phyloP scores from a whole-genome alignment of 53 echinoderm and acorn worm species.

The Temnopleurus reevesii region DNA sequence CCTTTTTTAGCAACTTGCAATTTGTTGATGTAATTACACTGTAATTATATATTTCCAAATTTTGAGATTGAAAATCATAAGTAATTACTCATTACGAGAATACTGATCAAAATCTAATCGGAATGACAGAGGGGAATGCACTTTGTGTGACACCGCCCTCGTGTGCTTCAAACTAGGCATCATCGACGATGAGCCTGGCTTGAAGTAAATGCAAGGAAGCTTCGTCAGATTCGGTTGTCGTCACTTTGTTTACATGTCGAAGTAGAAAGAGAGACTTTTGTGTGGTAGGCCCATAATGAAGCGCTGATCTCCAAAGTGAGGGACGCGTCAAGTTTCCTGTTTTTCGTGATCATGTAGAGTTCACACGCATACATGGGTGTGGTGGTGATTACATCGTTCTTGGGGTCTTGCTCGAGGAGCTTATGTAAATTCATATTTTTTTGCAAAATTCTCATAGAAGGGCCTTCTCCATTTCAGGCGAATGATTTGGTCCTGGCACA shows the following conservation, averaged over 20 bases:
- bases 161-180: constrained; percentile 10
- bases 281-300: constrained; percentile 4
- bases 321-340: not conserved
- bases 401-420: not conserved
- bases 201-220: constrained; percentile 52
- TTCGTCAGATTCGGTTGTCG: constrained; percentile 54
- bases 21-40: too few species aligned
- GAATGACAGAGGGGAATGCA: constrained; percentile 59
- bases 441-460: too few species aligned
- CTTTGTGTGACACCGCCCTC: constrained; percentile 38
- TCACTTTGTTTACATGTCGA: constrained; percentile 49
- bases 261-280: not conserved
- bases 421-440: too few species aligned
- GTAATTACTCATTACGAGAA: too few species aligned
- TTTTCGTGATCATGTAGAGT: not conserved
- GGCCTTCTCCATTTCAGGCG: too few species aligned
- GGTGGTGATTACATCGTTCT: not conserved
- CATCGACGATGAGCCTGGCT: constrained; percentile 19
- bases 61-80: too few species aligned
- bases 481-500: too few species aligned
- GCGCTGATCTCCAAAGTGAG: not conserved
- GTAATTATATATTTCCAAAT: too few species aligned
- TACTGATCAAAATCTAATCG: too few species aligned
- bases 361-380: too few species aligned
- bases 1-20: too few species aligned